Base-by-base conservation (phyloP, 2,888 invertebrate genomes). In the Aphidius colemani region DNA sequence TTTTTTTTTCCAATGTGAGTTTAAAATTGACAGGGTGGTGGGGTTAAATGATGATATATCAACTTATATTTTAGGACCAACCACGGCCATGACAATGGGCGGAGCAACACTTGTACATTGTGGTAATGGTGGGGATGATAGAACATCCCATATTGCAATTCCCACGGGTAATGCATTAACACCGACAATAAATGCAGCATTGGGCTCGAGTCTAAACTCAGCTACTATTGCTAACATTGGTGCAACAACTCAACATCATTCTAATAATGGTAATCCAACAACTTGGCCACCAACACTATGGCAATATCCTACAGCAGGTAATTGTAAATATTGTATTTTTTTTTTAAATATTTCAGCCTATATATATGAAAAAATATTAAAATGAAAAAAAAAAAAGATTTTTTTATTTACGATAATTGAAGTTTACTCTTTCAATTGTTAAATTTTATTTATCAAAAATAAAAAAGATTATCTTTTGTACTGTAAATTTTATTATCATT, bases 281-380 rank as follows among this genome's bases (percentile, higher is more conserved):
- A 51, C 65, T 57, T 86, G 88, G 78, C 86, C 90, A 78, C 88
- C 89, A 61, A 88, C 92, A 63, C 86, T 92, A 79, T 93, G 92
- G 92, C 92, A 92, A 84, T 93, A 93, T 86, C 91, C 92, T 73
- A 78, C 78, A 65, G 71, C 78, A 67, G 78, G 72, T 72, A 64
- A 69, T 64, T 18, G 1, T 18, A 18, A 18, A 18, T 18, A 44
- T 43, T 46, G 13, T 3, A 39, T 46, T 61, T 48, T 53, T 61
- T 55, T 48, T 46, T 18, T 18, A 18, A 18, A 18, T 18, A 1
- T 18, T 18, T 18, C 13, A 18, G 13, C 13, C 1, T 18, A 1
- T 18, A n/a, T n/a, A n/a, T n/a, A n/a, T n/a, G n/a, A n/a, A 2
- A 18, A 18, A 18, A 18, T 18, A 18, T 18, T 18, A 2, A 18